These are phyloP conservation scores for Clivina fossor DNA, from an alignment of 2,888 invertebrate species.

Conservation along the genomic window DNA sequence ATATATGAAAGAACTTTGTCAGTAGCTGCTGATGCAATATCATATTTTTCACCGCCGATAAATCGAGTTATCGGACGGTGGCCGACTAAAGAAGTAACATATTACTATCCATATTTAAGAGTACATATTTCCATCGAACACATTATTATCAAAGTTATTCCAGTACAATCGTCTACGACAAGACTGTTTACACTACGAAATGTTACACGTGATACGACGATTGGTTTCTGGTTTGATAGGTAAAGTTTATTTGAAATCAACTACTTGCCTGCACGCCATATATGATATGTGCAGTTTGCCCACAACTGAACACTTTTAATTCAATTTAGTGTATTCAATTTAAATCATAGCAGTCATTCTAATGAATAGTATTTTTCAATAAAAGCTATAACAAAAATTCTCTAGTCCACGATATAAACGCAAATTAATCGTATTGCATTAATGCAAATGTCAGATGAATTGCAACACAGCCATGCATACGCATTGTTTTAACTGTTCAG, in stretches of 20 bases:
- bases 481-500: too few species aligned
- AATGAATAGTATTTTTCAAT: background rate
- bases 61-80: background rate
- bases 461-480: too few species aligned
- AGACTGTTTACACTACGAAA: slow-evolving; percentile 4
- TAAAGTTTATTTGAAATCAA: background rate
- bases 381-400: background rate
- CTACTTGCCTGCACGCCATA: too few species aligned
- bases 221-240: slow-evolving; percentile 12
- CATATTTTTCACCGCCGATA: slow-evolving; percentile 5
- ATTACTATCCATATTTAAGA: background rate
- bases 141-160: slow-evolving; percentile 1
- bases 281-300: too few species aligned
- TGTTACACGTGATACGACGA: background rate
- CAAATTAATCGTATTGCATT: too few species aligned
- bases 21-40: background rate
- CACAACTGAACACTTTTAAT: too few species aligned
- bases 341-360: background rate
- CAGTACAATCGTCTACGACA: slow-evolving; percentile 3
- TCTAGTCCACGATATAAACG: too few species aligned
- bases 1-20: background rate
- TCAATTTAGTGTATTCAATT: too few species aligned
- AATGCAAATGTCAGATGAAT: too few species aligned
- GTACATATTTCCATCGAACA: slow-evolving; percentile 10
- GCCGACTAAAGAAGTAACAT: background rate